Evolutionary conservation across 92 coral and sea anemone genomes (phyloP).

Genomic region (Umimayanthus chanpuru): DNA sequence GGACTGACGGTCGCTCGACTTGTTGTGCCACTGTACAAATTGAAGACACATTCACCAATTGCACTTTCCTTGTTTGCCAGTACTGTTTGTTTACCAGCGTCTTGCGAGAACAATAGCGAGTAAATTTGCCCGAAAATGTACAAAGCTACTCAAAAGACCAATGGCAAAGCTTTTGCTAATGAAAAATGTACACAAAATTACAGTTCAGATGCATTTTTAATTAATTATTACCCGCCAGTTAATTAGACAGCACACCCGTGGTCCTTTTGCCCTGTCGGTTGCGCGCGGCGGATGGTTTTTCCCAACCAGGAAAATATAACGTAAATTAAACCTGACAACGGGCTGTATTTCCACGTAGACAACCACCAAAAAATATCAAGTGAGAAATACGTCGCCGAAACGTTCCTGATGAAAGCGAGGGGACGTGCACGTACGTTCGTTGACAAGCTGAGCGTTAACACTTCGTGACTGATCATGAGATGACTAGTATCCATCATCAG

Average conservation of each 20-base stretch:
- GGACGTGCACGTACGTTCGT: background rate
- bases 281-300: slow-evolving; percentile 5
- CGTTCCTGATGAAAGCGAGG: background rate
- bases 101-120: slow-evolving; percentile 3
- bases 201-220: slow-evolving; percentile 68
- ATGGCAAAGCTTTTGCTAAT: slow-evolving; percentile 41
- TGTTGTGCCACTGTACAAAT: background rate
- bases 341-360: background rate
- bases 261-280: slow-evolving; percentile 44
- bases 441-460: slow-evolving; percentile 14
- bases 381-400: background rate
- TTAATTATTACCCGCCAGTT: slow-evolving; percentile 65
- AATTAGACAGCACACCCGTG: slow-evolving; percentile 62
- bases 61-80: background rate
- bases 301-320: slow-evolving; percentile 21
- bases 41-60: background rate
- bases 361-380: background rate
- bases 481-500: background rate
- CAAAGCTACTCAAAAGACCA: slow-evolving; percentile 25
- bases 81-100: background rate
- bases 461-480: background rate
- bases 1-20: background rate
- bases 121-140: slow-evolving; percentile 31
- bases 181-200: slow-evolving; percentile 68
- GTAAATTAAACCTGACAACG: background rate